A percentile compares a stretch with the other conserved stretches of the same genome.
These are phyloP conservation scores for Rutilus rutilus DNA, from an alignment of 2,113 vertebrate genomes.

Conservation along the genomic window DNA sequence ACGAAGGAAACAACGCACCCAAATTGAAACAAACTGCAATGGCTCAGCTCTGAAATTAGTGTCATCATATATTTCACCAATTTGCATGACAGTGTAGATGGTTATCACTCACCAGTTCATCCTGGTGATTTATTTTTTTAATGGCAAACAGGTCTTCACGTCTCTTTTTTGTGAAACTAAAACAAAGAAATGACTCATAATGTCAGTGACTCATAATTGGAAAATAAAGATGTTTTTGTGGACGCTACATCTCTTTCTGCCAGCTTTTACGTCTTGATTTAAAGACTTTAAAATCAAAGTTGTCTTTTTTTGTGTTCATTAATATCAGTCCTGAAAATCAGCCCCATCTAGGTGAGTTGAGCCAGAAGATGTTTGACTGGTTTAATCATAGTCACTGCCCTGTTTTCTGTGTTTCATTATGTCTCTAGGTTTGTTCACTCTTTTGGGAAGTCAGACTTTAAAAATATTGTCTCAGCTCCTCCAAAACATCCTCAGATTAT, in stretches of 20 bases:
- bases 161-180: not conserved
- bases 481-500: not conserved
- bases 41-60: not conserved
- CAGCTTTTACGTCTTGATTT: not conserved
- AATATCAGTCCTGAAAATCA: not conserved
- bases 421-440: not conserved
- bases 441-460: not conserved
- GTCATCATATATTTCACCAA: not conserved
- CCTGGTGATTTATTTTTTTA: not conserved
- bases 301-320: constrained; percentile 10
- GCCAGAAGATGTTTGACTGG: not conserved
- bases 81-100: not conserved
- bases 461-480: not conserved
- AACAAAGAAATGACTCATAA: constrained; percentile 28
- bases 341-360: not conserved
- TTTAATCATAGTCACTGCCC: not conserved
- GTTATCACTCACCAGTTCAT: not conserved
- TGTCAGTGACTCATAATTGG: constrained; percentile 16
- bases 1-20: not conserved
- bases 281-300: constrained; percentile 21
- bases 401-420: not conserved
- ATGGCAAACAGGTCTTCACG: not conserved
- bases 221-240: not conserved
- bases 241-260: not conserved
- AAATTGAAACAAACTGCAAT: not conserved